A percentile compares a stretch with the other conserved stretches of the same genome.
Evolutionary conservation across 2,888 invertebrate species (phyloP).

Genomic region (Mystacides longicornis): DNA sequence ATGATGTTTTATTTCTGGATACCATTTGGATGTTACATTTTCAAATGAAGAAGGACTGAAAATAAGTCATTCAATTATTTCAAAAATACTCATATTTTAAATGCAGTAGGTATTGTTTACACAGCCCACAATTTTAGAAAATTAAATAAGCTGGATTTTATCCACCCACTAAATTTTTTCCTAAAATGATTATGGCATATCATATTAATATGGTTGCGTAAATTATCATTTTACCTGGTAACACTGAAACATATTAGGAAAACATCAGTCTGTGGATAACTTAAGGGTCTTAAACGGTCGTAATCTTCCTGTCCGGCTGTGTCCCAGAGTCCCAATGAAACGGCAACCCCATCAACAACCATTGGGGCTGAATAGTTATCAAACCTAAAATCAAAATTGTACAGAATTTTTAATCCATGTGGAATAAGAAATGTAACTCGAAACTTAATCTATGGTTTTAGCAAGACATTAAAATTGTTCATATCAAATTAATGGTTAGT

Average conservation of each 20-base stretch:
- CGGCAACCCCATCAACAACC: conserved; percentile 96
- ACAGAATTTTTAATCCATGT: too few relatives aligned
- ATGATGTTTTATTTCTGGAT: conserved; percentile 99
- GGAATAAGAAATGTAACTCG: too few relatives aligned
- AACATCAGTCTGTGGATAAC: conserved; percentile 98
- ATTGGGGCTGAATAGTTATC: conserved; percentile 99
- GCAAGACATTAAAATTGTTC: too few relatives aligned
- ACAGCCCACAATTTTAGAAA: too few relatives aligned
- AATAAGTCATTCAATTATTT: conserved; percentile 25
- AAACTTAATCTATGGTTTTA: too few relatives aligned
- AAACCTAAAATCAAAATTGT: conserved; percentile 64
- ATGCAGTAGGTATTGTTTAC: too few relatives aligned
- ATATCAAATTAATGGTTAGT: too few relatives aligned
- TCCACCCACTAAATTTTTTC: too few relatives aligned
- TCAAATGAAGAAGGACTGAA: conserved; percentile 96
- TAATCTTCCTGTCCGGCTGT: conserved; percentile 98
- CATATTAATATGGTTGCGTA: too few relatives aligned
- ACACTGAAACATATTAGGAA: conserved; percentile 99
- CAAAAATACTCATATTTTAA: too few relatives aligned
- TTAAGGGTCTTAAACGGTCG: conserved; percentile 89
- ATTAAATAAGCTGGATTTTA: too few relatives aligned
- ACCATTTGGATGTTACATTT: conserved; percentile 99
- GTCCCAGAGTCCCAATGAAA: conserved; percentile 96
- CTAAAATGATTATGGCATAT: too few relatives aligned
- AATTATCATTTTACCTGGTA: conserved; percentile 49